phyloP scores from a whole-genome alignment of 2,888 invertebrate genomes.

The Microctonus brassicae region DNA sequence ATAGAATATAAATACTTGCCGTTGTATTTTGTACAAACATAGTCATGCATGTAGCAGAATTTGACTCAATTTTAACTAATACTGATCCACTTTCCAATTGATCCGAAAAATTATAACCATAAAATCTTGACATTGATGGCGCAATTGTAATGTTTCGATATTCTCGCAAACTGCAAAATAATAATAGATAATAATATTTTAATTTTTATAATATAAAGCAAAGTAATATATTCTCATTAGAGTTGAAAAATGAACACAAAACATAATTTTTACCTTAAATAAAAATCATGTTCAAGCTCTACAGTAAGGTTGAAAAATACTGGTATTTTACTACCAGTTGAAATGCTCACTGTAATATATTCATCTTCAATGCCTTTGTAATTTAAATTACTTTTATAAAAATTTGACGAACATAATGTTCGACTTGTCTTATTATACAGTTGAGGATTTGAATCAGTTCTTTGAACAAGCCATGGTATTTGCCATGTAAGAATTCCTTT shows the following conservation, averaged over 20 bases:
- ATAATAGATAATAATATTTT: background rate
- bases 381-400: conserved; percentile 62
- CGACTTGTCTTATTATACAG: conserved; percentile 65
- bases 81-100: conserved; percentile 70
- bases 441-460: conserved; percentile 45
- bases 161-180: conserved; percentile 50
- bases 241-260: background rate
- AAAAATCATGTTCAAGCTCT: conserved; percentile 74
- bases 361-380: conserved; percentile 59
- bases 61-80: conserved; percentile 76
- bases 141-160: conserved; percentile 62
- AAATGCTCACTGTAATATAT: conserved; percentile 76
- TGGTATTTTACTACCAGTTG: conserved; percentile 73
- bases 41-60: conserved; percentile 79
- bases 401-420: conserved; percentile 76
- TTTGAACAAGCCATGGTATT: conserved; percentile 77
- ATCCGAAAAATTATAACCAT: conserved; percentile 74
- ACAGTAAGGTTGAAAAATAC: conserved; percentile 73
- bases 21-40: conserved; percentile 84
- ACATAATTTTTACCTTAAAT: conserved; percentile 69
- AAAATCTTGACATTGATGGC: conserved; percentile 76
- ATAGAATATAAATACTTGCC: conserved; percentile 69
- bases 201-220: conserved; percentile 17
- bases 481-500: conserved; percentile 85
- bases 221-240: background rate